These are phyloP conservation scores for Champsocephalus gunnari DNA, from an alignment of 2,797 vertebrate genomes.

Conservation along the genomic window DNA sequence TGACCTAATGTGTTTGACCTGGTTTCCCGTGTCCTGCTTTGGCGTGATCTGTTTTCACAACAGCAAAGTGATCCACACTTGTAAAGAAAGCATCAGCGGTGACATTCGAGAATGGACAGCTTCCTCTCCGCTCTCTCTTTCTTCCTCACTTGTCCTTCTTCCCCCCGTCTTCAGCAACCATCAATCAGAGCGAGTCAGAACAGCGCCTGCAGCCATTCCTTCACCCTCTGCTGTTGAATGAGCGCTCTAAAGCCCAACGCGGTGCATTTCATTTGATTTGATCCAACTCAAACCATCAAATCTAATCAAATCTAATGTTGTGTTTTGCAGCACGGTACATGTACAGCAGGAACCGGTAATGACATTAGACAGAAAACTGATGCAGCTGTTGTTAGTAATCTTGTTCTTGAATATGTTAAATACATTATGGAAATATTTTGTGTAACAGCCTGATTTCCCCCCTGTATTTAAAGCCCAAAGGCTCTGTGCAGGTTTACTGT, in stretches of 20 bases:
- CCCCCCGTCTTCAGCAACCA: constrained; percentile 31
- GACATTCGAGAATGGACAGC: constrained; percentile 28
- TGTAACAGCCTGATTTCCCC: constrained; percentile 45
- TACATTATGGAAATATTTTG: constrained; percentile 49
- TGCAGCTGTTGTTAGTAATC: constrained; percentile 60
- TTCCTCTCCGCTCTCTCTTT: constrained; percentile 23
- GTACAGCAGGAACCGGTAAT: constrained; percentile 54
- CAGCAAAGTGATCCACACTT: constrained; percentile 18
- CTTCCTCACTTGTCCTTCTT: constrained; percentile 2
- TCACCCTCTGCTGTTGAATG: constrained; percentile 67
- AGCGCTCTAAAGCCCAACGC: constrained; percentile 56
- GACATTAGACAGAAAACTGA: constrained; percentile 65
- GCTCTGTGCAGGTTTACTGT: constrained; percentile 10
- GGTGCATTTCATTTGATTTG: constrained; percentile 70
- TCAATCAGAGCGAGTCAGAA: constrained; percentile 61
- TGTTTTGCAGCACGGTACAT: constrained; percentile 47
- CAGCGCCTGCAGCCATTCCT: constrained; percentile 62
- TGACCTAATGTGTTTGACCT: constrained; percentile 42
- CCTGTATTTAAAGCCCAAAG: constrained; percentile 27
- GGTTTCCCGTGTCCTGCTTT: constrained; percentile 34
- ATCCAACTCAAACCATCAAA: constrained; percentile 74
- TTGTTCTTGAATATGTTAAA: constrained; percentile 63
- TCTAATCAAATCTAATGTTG: constrained; percentile 66
- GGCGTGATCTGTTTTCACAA: constrained; percentile 34
- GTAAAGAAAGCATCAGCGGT: background rate